A percentile compares a stretch with the other conserved stretches of the same genome.
Evolutionary conservation across 2,888 invertebrate genomes (phyloP).

Genomic region (Acronicta alni): DNA sequence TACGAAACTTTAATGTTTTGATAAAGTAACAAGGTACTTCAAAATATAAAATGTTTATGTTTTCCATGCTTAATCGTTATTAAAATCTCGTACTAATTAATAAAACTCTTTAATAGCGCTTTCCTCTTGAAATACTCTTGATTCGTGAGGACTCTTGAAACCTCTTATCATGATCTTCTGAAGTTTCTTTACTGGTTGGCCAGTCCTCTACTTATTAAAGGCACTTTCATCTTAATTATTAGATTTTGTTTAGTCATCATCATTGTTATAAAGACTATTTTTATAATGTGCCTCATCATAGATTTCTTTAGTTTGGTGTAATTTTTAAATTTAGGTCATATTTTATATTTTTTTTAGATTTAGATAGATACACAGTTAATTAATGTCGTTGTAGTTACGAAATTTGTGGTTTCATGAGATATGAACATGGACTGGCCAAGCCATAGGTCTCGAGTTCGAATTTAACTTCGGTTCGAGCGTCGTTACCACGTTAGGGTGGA

Average conservation of each 20-base stretch:
- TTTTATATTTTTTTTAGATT: no score
- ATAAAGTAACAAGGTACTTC: conserved; percentile 20
- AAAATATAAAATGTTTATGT: conserved; percentile 39
- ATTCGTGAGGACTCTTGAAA: conserved; percentile 28
- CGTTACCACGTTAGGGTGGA: no score
- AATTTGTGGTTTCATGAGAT: no score
- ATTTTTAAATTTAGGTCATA: no score
- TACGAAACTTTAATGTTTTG: conserved; percentile 25
- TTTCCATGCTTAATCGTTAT: conserved; percentile 36
- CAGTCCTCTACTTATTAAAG: conserved; percentile 22
- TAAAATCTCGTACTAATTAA: conserved; percentile 49
- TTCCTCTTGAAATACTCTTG: conserved; percentile 39
- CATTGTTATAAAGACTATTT: no score
- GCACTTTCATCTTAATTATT: conserved; percentile 5
- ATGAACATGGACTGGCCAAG: no score
- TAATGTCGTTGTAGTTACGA: no score
- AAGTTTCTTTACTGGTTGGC: conserved; percentile 33
- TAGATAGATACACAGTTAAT: no score
- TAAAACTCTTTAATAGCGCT: conserved; percentile 46
- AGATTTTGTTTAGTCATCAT: conserved; percentile 10
- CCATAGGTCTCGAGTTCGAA: no score
- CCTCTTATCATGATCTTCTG: conserved; percentile 47
- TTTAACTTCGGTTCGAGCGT: no score
- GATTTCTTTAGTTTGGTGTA: no score
- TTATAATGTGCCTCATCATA: no score